Evolutionary conservation across 2,797 vertebrate species (phyloP), one percentile per base, ranked within the genome.

Genomic region (Pitangus sulphuratus): DNA sequence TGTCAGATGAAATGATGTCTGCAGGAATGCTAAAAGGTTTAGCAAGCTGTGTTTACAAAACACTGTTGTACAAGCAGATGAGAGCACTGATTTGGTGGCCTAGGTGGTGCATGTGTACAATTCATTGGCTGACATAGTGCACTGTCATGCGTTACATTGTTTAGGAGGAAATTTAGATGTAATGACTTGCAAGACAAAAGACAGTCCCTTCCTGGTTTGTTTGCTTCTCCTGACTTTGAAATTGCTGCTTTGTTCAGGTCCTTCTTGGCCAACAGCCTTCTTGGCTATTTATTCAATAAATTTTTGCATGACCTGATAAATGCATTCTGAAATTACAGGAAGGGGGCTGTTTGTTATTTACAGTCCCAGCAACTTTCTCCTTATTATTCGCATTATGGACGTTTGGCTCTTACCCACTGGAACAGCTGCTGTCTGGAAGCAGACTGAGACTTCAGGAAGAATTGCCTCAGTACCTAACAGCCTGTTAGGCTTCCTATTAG

Each of bases 301-400:
- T 61, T 90, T 90, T 92, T 94, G 33, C 45, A 56, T 61, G 22
- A 53, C 21, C 47, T 84, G 75, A 89, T 95, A 76, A 93, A 90
- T 11, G 21, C 22, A 15, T n/a, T 33, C 74, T 95, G 74, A n/a
- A 93, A 91, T 91, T 77, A 74, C 56, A 93, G 89, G 93, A 95
- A 95, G 45, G 33, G 39, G 81, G 45, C 33, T 78, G 87, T 72
- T 89, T 92, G 44, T 58, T 88, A 35, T 88, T 91, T 91, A 74
- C 54, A 70, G n/a, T 76, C 88, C 74, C 77, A 90, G 77, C 33
- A 88, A 51, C 85, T 90, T 96, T 94, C 87, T 95, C 89, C 31
- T 84, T 57, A 11, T 51, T 78, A 31, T 8, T 92, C 1, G 0
- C 51, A 22, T 56, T 35, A 18, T 24, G 61, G 83, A 79, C 3